Base-by-base conservation (phyloP, 2,797 vertebrate species). In the Hippocampus kuda region DNA sequence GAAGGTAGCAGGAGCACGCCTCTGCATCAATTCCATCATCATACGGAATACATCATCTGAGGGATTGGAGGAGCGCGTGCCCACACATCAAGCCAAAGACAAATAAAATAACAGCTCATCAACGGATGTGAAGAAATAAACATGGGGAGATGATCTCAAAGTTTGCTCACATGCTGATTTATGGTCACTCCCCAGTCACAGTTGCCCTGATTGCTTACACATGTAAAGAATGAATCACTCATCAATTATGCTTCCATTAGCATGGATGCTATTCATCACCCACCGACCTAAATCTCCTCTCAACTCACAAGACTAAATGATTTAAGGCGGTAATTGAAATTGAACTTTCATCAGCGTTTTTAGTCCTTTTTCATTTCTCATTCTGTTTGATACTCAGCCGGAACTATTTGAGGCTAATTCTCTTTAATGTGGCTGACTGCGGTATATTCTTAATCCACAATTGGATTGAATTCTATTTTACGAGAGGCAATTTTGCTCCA, bases 11-110 rank as follows among this genome's bases (percentile, higher is more conserved):
- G 70, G 70, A 79, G 72, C 72, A 76, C 70, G 78, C 80, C 83
- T 84, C 76, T 70, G 68, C 83, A 77, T 82, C 75, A 74, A 71
- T 73, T 71, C 72, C 71, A 79, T 68, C 77, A 76, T 85, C 77
- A 72, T 72, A 80, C 71, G 69, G 75, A 77, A 75, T 78, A 80
- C 83, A 83, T 80, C 68, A 82, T 84, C 62, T 66, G 74, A 73
- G 76, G 69, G 70, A 77, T 67, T 74, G 38, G 54, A 71, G 71
- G 53, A 80, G 79, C 68, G 71, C 49, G 38, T 60, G 75, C 76
- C 76, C 69, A 76, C 75, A 41, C 79, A 67, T 75, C 13, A 13
- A 75, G 71, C 74, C 41, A 22, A 71, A 72, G 66, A 56, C 9
- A 69, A 70, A 66, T 7, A 54, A 70, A 72, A 73, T 67, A 78